These are phyloP conservation scores for Ophion ventricosus DNA, from an alignment of 2,888 invertebrate species.

Conservation along the genomic window DNA sequence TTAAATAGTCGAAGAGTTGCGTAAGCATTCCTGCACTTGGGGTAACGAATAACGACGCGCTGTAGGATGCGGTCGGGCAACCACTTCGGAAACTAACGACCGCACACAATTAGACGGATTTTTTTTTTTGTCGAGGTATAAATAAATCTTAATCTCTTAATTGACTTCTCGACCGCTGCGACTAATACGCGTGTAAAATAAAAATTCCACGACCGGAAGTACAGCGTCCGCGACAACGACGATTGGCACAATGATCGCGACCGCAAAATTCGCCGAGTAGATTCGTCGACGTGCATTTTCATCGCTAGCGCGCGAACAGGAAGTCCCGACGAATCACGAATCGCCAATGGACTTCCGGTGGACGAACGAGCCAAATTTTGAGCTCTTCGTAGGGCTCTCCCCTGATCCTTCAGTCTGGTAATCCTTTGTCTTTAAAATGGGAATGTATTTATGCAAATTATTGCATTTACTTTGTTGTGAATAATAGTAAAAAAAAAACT, in stretches of 20 bases:
- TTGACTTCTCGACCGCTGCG: not conserved
- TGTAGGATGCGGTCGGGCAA: slow-evolving; percentile 25
- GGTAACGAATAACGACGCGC: not conserved
- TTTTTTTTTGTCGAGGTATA: not conserved
- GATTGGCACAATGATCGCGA: slow-evolving; percentile 1
- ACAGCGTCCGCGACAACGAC: slow-evolving; percentile 4
- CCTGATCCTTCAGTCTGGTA: no score
- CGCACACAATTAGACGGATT: slow-evolving; percentile 25
- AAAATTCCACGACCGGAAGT: slow-evolving; percentile 26
- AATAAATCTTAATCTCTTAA: not conserved
- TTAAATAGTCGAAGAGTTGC: no score
- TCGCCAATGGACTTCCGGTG: slow-evolving; percentile 36
- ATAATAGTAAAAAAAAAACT: no score
- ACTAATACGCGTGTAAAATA: slow-evolving; percentile 6
- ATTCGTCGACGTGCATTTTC: slow-evolving; percentile 23
- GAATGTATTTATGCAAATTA: no score
- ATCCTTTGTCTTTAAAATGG: not conserved
- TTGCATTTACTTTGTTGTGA: no score
- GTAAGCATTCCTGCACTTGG: not conserved
- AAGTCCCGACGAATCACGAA: slow-evolving; percentile 43
- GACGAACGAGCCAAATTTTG: not conserved
- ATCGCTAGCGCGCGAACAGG: slow-evolving; percentile 23
- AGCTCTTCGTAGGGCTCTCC: not conserved
- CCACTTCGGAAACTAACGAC: slow-evolving; percentile 17
- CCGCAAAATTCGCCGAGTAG: slow-evolving; percentile 2